A percentile compares a stretch with the other conserved stretches of the same genome.
These are phyloP conservation scores for Ditylenchus weischeri DNA, from an alignment of 2,888 invertebrate genomes.

Conservation along the genomic window DNA sequence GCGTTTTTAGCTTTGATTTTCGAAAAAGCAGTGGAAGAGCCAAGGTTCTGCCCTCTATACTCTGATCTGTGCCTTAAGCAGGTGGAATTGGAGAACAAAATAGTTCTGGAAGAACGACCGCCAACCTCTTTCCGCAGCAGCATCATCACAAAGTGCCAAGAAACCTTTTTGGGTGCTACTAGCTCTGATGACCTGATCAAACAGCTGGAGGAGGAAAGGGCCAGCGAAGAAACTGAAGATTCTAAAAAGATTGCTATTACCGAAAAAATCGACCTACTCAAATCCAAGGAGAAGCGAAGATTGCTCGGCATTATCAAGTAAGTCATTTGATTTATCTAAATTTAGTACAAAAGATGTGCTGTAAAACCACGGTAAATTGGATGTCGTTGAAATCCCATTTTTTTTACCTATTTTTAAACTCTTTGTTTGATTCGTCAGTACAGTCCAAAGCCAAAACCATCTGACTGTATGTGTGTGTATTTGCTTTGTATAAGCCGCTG, in stretches of 20 bases:
- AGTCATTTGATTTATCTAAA: background rate
- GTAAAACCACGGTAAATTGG: no score
- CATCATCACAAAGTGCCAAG: slow-evolving; percentile 32
- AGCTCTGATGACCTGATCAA: slow-evolving; percentile 21
- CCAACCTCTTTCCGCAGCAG: slow-evolving; percentile 9
- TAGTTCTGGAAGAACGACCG: slow-evolving; percentile 6
- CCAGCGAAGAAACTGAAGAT: slow-evolving; percentile 14
- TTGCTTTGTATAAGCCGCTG: no score
- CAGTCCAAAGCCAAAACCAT: no score
- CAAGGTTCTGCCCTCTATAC: slow-evolving; percentile 38
- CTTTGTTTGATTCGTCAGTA: no score
- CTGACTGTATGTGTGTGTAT: no score
- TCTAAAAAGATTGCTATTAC: slow-evolving; percentile 15
- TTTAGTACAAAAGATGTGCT: no score
- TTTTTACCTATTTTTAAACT: background rate
- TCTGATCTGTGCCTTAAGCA: slow-evolving; percentile 37
- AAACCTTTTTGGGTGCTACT: slow-evolving; percentile 29
- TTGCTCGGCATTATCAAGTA: slow-evolving; percentile 31
- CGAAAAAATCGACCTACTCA: slow-evolving; percentile 26
- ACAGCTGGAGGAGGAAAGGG: slow-evolving; percentile 24
- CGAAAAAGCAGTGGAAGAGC: slow-evolving; percentile 45
- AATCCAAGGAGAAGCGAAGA: slow-evolving; percentile 33
- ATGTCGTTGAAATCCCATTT: background rate
- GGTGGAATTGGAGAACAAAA: slow-evolving; percentile 22
- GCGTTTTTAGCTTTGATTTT: slow-evolving; percentile 33